phyloP scores from a whole-genome alignment of 2,797 vertebrate species.

The Tauraco hartlaubi region DNA sequence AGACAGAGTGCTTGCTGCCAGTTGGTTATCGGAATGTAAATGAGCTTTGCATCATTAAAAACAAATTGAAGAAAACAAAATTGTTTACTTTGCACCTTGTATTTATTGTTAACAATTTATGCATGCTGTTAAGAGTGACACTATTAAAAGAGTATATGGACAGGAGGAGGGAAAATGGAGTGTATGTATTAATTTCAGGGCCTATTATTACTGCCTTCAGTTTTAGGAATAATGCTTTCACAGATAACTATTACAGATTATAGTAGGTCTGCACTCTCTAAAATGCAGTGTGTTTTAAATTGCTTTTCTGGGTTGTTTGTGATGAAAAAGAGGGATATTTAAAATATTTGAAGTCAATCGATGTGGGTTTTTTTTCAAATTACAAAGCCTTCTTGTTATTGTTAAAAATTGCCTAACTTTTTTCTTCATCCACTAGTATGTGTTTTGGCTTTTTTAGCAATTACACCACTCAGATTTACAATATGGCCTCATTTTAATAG shows the following conservation, averaged over 20 bases:
- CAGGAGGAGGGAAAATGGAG: not conserved
- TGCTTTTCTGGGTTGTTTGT: not conserved
- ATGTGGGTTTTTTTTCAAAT: not conserved
- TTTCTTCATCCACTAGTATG: not conserved
- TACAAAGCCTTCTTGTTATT: not conserved
- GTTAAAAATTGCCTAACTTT: not conserved
- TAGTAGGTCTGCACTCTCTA: not conserved
- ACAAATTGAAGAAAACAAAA: not conserved
- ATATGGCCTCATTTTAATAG: constrained; percentile 23
- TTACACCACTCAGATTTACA: constrained; percentile 24
- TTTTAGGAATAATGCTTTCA: not conserved
- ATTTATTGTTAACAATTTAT: not conserved
- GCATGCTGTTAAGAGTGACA: not conserved
- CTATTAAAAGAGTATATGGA: not conserved
- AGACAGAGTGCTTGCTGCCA: not conserved
- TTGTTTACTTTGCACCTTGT: not conserved
- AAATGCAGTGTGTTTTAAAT: not conserved
- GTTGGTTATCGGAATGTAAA: not conserved
- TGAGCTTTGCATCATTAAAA: not conserved
- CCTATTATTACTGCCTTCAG: not conserved
- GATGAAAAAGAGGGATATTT: not conserved
- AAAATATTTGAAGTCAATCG: not conserved
- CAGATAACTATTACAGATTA: not conserved
- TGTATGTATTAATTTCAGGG: not conserved
- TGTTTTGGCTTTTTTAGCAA: not conserved